These are phyloP conservation scores for Malurus elegans DNA, from an alignment of 2,113 vertebrate genomes.

Conservation along the genomic window DNA sequence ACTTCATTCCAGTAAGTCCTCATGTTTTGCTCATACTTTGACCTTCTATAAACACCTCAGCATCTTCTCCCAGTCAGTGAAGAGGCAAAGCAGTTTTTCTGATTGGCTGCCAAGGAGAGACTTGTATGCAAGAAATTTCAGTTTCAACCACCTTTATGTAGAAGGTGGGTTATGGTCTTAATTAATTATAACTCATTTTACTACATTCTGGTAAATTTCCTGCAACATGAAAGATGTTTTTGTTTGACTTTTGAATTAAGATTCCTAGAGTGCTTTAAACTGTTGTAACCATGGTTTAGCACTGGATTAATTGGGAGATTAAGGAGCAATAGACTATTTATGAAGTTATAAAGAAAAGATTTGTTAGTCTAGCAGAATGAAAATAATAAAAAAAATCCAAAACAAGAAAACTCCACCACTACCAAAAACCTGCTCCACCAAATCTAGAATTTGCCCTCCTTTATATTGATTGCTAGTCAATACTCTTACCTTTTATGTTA, in stretches of 20 bases:
- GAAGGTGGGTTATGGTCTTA: not conserved
- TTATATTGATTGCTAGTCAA: not conserved
- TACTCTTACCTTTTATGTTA: not conserved
- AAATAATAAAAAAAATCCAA: not conserved
- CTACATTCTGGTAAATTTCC: slow-evolving; percentile 18
- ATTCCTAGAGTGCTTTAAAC: slow-evolving; percentile 49
- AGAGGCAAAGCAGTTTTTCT: slow-evolving; percentile 2
- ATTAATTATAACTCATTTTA: not conserved
- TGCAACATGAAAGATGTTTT: slow-evolving; percentile 8
- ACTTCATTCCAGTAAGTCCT: not conserved
- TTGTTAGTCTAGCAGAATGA: not conserved
- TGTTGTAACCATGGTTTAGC: not conserved
- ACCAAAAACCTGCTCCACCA: not conserved
- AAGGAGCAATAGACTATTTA: not conserved
- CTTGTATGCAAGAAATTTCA: not conserved
- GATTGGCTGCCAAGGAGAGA: not conserved
- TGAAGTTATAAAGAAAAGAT: not conserved
- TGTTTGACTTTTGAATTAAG: slow-evolving; percentile 39
- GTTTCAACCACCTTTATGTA: not conserved
- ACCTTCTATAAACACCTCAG: slow-evolving; percentile 34
- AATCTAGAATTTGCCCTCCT: not conserved
- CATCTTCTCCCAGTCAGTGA: not conserved
- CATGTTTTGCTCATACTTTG: not conserved
- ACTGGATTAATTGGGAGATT: slow-evolving; percentile 48
- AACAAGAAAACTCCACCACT: not conserved